Conservation (phyloP, 2,888 invertebrate species). For the Trichopria drosophilae region DNA sequence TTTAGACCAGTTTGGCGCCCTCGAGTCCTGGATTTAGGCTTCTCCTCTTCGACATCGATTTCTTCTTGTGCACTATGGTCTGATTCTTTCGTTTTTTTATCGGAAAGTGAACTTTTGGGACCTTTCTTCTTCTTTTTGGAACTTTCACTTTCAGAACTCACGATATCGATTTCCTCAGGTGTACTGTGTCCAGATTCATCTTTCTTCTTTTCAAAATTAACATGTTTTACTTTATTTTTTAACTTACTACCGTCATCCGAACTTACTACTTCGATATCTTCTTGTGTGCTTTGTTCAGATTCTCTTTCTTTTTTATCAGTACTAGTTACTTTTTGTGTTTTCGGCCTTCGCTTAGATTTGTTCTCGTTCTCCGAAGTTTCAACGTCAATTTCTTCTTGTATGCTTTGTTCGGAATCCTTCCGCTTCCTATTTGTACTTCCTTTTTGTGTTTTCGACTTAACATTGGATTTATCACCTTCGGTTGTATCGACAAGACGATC, state of each 20-base stretch:
- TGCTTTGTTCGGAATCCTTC: neutral
- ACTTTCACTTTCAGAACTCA: too few relatives aligned
- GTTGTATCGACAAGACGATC: too few relatives aligned
- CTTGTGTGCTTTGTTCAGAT: slow-evolving; percentile 8
- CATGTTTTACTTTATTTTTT: neutral
- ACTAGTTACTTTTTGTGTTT: neutral
- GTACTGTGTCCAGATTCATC: too few relatives aligned
- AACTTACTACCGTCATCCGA: neutral
- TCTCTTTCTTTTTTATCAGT: slow-evolving; percentile 4
- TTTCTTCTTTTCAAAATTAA: neutral
- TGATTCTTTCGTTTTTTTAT: too few relatives aligned
- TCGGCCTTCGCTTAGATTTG: neutral
- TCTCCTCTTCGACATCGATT: neutral
- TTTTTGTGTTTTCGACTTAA: too few relatives aligned
- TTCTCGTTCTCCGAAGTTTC: neutral
- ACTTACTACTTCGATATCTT: neutral
- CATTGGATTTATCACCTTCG: too few relatives aligned
- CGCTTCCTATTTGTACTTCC: too few relatives aligned
- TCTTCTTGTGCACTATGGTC: slow-evolving; percentile 11
- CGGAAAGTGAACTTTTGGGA: too few relatives aligned
- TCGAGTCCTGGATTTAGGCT: neutral
- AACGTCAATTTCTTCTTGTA: neutral
- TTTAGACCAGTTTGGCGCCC: slow-evolving; percentile 7
- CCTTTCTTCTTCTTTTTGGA: too few relatives aligned
- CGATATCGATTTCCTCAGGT: too few relatives aligned